Evolutionary conservation across 2,888 invertebrate genomes (phyloP), one percentile per base, ranked within the genome.

Genomic region (Hyppa rectilinea): DNA sequence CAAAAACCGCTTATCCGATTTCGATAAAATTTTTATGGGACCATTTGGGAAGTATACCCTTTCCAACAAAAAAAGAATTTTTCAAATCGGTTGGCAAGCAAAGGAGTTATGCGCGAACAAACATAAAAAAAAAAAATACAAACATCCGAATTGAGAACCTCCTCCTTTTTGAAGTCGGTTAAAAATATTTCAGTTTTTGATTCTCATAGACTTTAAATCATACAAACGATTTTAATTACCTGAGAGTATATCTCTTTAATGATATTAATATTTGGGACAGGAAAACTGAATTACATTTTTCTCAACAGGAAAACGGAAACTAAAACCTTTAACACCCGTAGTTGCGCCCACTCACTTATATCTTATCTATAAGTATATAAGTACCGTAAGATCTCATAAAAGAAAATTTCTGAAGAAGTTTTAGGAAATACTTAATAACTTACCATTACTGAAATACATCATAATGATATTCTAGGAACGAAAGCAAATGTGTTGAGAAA

Each of bases 401-500:
- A n/a, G 12, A 65, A 43, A 4, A 40, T 10, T 47, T 40, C 31
- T 29, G 23, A n/a, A 17, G 17, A 49, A 50, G 31, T 53, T 62
- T 31, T 12, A 55, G 9, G 20, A 49, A 66, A 62, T 20, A 61
- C 9, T 3, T 56, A 43, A 73, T 9, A 9, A 45, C 9, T n/a
- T 47, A 69, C 62, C 20, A 9, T 47, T 26, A 29, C 52, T 47
- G 10, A 62, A 59, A 65, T 43, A 70, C 14, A 61, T 55, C 31
- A 64, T 67, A 52, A 49, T 61, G 12, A 53, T 58, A 67, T 70
- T 75, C 36, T 64, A 71, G 23, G 49, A 56, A 62, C 26, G 49
- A 61, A 62, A 58, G 67, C 50, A 75, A 80, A 71, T 67, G 64
- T 80, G 76, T 65, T 53, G 62, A 66, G 49, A 67, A 63, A n/a